Percentiles rank a stretch among this genome's conserved stretches.
These are phyloP conservation scores for Karalla daura DNA, from an alignment of 2,797 vertebrate genomes.

Conservation along the genomic window DNA sequence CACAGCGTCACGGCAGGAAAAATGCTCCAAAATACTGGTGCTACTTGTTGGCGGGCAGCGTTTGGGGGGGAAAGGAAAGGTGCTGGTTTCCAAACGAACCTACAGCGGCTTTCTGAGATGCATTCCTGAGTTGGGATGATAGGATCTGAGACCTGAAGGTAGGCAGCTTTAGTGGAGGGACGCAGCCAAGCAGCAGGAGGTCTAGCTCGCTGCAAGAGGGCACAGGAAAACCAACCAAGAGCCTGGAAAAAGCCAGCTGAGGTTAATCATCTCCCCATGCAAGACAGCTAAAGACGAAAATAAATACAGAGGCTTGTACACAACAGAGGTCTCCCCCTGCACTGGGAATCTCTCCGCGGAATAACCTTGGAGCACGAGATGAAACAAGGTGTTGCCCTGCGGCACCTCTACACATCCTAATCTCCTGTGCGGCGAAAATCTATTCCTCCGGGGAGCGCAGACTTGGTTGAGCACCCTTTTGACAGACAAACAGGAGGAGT, in stretches of 20 bases:
- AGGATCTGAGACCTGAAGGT: slow-evolving; percentile 24
- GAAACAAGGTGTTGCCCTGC: too few species aligned
- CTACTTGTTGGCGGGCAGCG: slow-evolving; percentile 1
- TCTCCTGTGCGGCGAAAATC: slow-evolving; percentile 37
- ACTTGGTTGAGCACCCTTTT: slow-evolving; percentile 17
- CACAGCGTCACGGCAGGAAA: slow-evolving; percentile 29
- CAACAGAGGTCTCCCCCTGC: too few species aligned
- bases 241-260: slow-evolving; percentile 32
- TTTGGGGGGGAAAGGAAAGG: slow-evolving; percentile 29
- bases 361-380: too few species aligned
- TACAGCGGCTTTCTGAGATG: slow-evolving; percentile 22
- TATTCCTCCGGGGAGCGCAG: slow-evolving; percentile 34
- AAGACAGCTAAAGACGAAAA: slow-evolving; percentile 2
- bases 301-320: too few species aligned
- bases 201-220: slow-evolving; percentile 30
- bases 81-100: slow-evolving; percentile 15
- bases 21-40: slow-evolving; percentile 63
- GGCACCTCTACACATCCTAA: slow-evolving; percentile 1
- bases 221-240: slow-evolving; percentile 24
- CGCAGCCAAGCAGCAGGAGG: slow-evolving; percentile 28
- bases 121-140: not conserved
- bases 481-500: slow-evolving; percentile 17
- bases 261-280: slow-evolving; percentile 54
- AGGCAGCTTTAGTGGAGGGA: slow-evolving; percentile 13
- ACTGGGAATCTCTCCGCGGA: too few species aligned